Conservation (phyloP, 2,797 vertebrate species). For the Anas bahamensis region DNA sequence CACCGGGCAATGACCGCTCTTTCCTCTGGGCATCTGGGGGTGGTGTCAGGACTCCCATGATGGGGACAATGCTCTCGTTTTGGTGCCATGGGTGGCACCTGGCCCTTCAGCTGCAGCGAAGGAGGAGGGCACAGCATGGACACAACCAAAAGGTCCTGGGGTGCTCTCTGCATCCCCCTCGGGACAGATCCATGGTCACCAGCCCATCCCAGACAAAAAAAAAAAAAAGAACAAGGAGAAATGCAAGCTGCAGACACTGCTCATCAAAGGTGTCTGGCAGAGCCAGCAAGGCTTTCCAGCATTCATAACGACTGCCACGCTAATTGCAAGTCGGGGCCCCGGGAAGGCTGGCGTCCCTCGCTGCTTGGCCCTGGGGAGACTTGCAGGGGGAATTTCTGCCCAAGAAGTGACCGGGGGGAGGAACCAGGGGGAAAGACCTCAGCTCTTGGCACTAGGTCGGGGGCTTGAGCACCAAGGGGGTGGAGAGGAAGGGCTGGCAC, state of each 20-base stretch:
- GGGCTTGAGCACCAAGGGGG: neutral
- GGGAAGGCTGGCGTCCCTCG: fast-evolving
- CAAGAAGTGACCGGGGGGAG: neutral
- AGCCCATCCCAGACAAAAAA: neutral
- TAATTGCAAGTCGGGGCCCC: neutral
- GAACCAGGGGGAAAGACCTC: neutral
- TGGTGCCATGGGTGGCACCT: neutral
- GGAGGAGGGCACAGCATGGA: neutral
- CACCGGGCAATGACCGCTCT: neutral
- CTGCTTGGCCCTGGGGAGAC: neutral
- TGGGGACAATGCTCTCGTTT: neutral
- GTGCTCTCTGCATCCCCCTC: neutral
- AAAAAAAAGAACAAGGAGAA: neutral
- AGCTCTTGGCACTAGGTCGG: neutral
- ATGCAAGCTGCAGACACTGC: neutral
- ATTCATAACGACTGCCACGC: neutral
- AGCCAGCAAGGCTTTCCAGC: neutral
- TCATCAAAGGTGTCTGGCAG: neutral
- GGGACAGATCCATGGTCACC: neutral
- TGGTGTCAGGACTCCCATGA: neutral
- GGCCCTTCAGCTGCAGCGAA: neutral
- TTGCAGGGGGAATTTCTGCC: neutral
- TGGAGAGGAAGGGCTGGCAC: neutral
- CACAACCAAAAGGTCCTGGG: neutral
- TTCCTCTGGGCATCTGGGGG: neutral